These are phyloP conservation scores for Actenoides lindsayi DNA, from an alignment of 2,113 vertebrate genomes.

Conservation along the genomic window DNA sequence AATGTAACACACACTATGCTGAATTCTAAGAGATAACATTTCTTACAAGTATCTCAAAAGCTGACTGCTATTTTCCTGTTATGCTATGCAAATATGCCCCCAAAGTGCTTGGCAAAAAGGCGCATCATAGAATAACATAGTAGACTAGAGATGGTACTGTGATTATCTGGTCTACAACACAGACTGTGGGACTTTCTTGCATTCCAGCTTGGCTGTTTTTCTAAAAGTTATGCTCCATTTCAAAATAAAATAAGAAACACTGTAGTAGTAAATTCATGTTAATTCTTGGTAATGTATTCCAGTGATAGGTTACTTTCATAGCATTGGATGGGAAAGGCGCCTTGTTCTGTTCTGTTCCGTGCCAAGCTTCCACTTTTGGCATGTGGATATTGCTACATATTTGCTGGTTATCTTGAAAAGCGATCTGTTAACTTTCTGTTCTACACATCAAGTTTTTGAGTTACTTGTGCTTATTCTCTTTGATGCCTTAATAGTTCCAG, in stretches of 20 bases:
- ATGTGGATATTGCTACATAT: not conserved
- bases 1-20: not conserved
- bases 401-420: conserved; percentile 17
- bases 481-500: not conserved
- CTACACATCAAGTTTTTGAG: not conserved
- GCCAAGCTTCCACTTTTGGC: not conserved
- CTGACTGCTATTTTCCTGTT: not conserved
- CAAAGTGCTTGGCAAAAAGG: not conserved
- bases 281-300: not conserved
- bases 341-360: not conserved
- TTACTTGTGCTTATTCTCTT: not conserved
- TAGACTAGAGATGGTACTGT: not conserved
- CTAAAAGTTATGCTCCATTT: not conserved
- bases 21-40: not conserved
- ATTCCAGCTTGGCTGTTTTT: not conserved
- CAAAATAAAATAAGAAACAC: not conserved
- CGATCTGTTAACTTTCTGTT: conserved; percentile 21
- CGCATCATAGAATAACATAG: not conserved
- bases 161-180: not conserved
- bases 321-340: not conserved
- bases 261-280: not conserved
- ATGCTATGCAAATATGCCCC: not conserved
- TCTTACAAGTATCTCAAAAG: not conserved
- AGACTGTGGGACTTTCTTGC: not conserved
- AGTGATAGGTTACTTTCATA: not conserved